Evolutionary conservation across 2,113 vertebrate genomes (phyloP).

Genomic region (Rhadina sibilatrix): DNA sequence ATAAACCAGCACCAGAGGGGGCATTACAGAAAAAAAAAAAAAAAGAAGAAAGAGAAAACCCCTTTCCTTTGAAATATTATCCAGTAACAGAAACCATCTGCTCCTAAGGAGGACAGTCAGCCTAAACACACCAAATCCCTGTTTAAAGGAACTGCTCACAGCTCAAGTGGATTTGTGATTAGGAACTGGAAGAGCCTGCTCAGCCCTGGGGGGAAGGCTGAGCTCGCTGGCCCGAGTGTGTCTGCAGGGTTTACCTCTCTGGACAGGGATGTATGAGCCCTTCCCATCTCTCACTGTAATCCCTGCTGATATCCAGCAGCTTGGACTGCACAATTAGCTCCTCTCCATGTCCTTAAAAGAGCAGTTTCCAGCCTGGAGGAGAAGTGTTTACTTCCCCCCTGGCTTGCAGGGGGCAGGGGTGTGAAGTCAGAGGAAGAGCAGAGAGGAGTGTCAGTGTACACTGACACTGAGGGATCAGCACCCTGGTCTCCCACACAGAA

Average conservation of each 20-base stretch:
- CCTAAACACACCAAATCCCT: constrained; percentile 42
- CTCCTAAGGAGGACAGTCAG: neutral
- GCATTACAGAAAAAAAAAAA: neutral
- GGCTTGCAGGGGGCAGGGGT: neutral
- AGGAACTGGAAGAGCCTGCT: constrained; percentile 2
- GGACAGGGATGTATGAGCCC: neutral
- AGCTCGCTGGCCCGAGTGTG: neutral
- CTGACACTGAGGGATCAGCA: neutral
- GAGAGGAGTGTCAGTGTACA: neutral
- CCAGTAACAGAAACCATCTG: constrained; percentile 39
- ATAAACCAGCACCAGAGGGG: neutral
- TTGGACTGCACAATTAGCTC: neutral
- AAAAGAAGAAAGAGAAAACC: neutral
- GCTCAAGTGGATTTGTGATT: constrained; percentile 8
- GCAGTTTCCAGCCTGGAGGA: neutral
- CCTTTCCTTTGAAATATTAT: constrained; percentile 6
- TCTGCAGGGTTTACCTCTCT: neutral
- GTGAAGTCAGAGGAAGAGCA: neutral
- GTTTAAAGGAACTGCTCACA: constrained; percentile 34
- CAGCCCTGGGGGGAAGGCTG: neutral
- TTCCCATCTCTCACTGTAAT: neutral
- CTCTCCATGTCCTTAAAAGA: constrained; percentile 46
- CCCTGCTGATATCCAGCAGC: neutral
- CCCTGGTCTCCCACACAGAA: neutral
- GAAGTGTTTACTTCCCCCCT: neutral